Evolutionary conservation across 2,797 vertebrate genomes (phyloP).

Genomic region (Liparis tanakae): DNA sequence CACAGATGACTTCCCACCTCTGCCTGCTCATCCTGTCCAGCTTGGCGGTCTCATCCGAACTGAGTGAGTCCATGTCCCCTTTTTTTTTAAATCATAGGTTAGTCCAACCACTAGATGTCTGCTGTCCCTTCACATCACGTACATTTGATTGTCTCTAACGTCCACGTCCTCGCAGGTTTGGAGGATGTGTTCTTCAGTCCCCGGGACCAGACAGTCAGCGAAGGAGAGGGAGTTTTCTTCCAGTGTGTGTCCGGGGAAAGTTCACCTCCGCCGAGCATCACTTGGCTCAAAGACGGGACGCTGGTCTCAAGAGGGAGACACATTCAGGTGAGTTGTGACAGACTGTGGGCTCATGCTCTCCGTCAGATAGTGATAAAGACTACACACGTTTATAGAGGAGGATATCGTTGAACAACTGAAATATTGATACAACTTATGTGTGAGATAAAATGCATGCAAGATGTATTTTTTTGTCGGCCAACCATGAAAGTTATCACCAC

Average conservation of each 20-base stretch:
- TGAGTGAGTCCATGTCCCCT: constrained; percentile 64
- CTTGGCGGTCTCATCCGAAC: constrained; percentile 58
- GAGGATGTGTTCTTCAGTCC: constrained; percentile 83
- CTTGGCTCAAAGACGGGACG: constrained; percentile 81
- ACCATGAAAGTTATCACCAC: too few relatives aligned
- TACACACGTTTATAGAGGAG: too few relatives aligned
- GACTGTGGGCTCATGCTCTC: not conserved
- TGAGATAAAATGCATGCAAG: too few relatives aligned
- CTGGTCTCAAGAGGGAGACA: constrained; percentile 72
- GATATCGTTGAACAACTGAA: not conserved
- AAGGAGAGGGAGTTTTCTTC: constrained; percentile 77
- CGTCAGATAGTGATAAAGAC: not conserved
- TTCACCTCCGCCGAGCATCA: constrained; percentile 76
- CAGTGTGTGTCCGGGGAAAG: constrained; percentile 86
- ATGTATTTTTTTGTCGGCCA: too few relatives aligned
- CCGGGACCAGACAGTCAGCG: constrained; percentile 71
- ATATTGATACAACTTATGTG: not conserved
- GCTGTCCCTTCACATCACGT: not conserved
- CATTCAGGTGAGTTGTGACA: constrained; percentile 75
- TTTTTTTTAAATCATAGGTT: too few relatives aligned
- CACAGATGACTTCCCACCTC: constrained; percentile 71
- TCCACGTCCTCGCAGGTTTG: constrained; percentile 69
- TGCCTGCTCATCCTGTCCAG: constrained; percentile 71
- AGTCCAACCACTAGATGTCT: not conserved
- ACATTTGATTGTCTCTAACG: not conserved